phyloP scores from a whole-genome alignment of 2,797 vertebrate species.

The Urophycis tenuis region DNA sequence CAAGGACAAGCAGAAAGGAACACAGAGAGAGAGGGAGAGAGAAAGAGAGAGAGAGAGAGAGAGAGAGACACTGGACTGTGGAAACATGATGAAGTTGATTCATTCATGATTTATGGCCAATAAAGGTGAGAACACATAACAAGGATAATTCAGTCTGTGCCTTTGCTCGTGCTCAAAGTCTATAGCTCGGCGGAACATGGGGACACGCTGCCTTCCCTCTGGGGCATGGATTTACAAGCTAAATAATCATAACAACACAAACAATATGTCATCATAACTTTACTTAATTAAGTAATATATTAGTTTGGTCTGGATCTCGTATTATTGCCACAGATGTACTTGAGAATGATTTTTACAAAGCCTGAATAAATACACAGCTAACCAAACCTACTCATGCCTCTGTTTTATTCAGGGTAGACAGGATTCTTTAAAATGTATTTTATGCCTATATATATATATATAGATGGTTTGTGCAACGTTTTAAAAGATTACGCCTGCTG shows the following conservation, averaged over 20 bases:
- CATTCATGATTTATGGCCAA: constrained; percentile 40
- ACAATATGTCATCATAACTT: not conserved
- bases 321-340: not conserved
- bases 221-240: not conserved
- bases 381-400: not conserved
- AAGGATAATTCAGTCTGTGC: constrained; percentile 31
- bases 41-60: not conserved
- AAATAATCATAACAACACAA: not conserved
- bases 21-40: no score
- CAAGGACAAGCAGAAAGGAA: constrained; percentile 37
- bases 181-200: constrained; percentile 29
- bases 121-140: constrained; percentile 24
- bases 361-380: not conserved
- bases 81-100: constrained; percentile 30
- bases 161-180: constrained; percentile 27
- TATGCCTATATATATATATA: no score
- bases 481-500: not conserved
- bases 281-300: not conserved
- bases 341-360: not conserved
- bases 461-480: not conserved
- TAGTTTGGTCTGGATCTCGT: not conserved
- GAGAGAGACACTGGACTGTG: not conserved
- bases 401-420: no score
- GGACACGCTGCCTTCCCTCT: constrained; percentile 15
- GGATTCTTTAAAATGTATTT: no score